Evolutionary conservation across 2,113 vertebrate genomes (phyloP), one percentile per base, ranked within the genome.

Genomic region (Oreochromis aureus): DNA sequence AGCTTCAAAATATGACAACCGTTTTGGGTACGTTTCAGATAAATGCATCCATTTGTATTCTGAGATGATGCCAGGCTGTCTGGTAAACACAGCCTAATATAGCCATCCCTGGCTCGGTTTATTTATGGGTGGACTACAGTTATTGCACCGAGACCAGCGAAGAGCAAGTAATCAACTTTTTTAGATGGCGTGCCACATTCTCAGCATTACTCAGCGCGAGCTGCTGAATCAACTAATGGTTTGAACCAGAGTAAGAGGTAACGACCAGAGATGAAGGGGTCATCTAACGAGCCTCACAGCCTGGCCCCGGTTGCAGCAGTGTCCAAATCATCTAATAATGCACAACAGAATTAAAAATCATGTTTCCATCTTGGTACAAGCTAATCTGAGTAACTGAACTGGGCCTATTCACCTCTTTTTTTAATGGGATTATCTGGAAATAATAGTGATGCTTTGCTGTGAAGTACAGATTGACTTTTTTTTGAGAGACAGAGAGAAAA

Each of bases 261-360:
- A 89, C 87, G 83, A 88, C 24, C 36, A 18, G 73, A 89, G 84
- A 89, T n/a, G 10, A 61, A n/a, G 46, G 66, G 86, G 85, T 90
- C 86, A 84, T 86, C 79, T 19, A 81, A 78, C 5, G n/a, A 39
- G 30, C 53, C 18, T 58, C 48, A 18, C 84, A 83, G 82, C 81
- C 61, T 46, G 89, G 51, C 36, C 36, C 76, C 4, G 1, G 6
- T 30, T 5, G 4, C 71, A 19, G 24, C 24, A 30, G 71, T 12
- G 71, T 18, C 6, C 9, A 73, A 24, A 27, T 18, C 39, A 73
- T 73, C 39, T 46, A 46, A 73, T 46, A 27, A 73, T 73, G 22
- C 8, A 46, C 36, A 73, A 46, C 15, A 73, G 22, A 73, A 46
- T 73, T 46, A 46, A 73, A 48, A 30, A 76, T 18, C 69, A 19